Evolutionary conservation across 2,113 vertebrate genomes (phyloP).

Genomic region (Saguinus midas): DNA sequence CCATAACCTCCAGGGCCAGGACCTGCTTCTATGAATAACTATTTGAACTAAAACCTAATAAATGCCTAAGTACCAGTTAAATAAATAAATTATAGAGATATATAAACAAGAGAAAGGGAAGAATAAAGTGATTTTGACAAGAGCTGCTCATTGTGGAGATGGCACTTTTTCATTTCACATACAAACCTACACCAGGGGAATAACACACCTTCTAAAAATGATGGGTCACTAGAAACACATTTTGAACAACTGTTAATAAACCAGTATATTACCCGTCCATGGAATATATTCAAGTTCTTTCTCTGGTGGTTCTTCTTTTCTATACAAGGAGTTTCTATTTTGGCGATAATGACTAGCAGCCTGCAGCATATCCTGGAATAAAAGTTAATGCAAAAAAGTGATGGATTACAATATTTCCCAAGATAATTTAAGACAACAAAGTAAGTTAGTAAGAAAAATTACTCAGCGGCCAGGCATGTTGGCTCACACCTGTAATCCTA

Average conservation of each 20-base stretch:
- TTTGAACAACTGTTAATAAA: background rate
- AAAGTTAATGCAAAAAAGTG: background rate
- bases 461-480: background rate
- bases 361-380: slow-evolving; percentile 93
- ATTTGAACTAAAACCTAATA: background rate
- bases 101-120: background rate
- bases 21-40: background rate
- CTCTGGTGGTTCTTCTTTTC: slow-evolving; percentile 83
- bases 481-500: too few species aligned
- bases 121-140: background rate
- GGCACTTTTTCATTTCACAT: background rate
- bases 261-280: slow-evolving; percentile 90
- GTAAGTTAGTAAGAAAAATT: background rate
- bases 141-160: background rate
- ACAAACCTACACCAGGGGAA: background rate
- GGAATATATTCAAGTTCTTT: slow-evolving; percentile 93
- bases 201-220: background rate
- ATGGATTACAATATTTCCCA: background rate
- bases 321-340: slow-evolving; percentile 89
- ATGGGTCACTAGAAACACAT: background rate
- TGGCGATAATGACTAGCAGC: slow-evolving; percentile 93
- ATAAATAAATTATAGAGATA: background rate
- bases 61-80: background rate
- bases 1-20: background rate
- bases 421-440: background rate